Base-by-base conservation (phyloP, 1,140 invertebrate species). In the Zaprionus ghesquierei region DNA sequence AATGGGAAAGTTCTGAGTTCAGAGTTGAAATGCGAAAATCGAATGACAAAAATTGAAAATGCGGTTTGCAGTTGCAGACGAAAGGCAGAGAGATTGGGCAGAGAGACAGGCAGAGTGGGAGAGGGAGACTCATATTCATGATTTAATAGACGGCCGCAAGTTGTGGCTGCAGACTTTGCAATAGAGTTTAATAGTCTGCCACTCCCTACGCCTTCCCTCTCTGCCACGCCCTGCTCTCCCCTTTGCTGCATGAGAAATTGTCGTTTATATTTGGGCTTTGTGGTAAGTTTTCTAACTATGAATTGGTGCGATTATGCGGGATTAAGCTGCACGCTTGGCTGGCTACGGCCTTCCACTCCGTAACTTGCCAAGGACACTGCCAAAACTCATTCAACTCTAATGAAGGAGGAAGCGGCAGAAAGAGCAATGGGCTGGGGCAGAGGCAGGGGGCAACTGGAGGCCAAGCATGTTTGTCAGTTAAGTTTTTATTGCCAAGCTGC, bases 291-390 rank as follows among this genome's bases (percentile, higher is more conserved):
- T 50, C 33, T 9, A 75, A 62, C 59, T 66, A 74, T 69, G 68
- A 77, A 81, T 74, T 81, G 53, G 51, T 66, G 74, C 64, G 69
- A 81, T 77, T 74, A 69, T 73, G 64, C 54, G 65, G 79, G 66
- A 71, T 71, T 75, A 71, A 79, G 69, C 54, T 29, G 49, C 41
- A 51, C 31, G 31, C 33, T 29, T 68, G 41, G n/a, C 10, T 18
- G 12, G 9, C 15, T 20, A 3, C 31, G 54, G 41, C 31, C 41
- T 20, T n/a, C 25, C 61, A 31, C 55, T 23, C 22, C 23, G 46
- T 22, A 27, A 51, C 59, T 61, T 59, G 20, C 56, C 25, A 31
- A 22, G 23, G 22, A 33, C 46, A 61, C 41, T 50, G 27, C 10
- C 49, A 9, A 49, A 54, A 55, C 56, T 62, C 63, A 73, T 62